Evolutionary conservation across 2,113 vertebrate genomes (phyloP).

Genomic region (Syngnathus scovelli): DNA sequence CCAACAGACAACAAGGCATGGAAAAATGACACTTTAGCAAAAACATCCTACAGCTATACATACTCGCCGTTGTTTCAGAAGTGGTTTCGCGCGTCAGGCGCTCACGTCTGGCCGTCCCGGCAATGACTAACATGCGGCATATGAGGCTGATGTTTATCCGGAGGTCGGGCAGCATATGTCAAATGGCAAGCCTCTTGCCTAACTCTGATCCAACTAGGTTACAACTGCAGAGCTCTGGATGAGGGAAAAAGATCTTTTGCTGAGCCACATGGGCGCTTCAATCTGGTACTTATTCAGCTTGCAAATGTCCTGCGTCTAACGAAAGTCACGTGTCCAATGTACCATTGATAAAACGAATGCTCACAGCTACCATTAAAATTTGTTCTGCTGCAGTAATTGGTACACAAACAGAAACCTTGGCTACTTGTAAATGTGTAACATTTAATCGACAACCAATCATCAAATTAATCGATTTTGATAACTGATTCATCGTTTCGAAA

Average conservation of each 20-base stretch:
- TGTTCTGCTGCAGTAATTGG: too few relatives aligned
- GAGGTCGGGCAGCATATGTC: slow-evolving; percentile 30
- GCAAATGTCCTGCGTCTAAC: slow-evolving; percentile 14
- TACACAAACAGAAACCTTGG: too few relatives aligned
- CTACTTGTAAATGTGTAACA: too few relatives aligned
- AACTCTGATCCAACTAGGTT: slow-evolving; percentile 37
- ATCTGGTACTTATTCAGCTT: slow-evolving; percentile 35
- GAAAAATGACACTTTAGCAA: not conserved
- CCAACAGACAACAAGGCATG: not conserved
- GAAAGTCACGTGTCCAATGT: slow-evolving; percentile 15
- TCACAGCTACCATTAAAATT: too few relatives aligned
- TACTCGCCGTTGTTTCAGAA: slow-evolving; percentile 1
- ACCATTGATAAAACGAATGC: not conserved
- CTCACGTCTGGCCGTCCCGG: not conserved
- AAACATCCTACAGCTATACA: not conserved
- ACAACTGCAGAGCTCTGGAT: slow-evolving; percentile 15
- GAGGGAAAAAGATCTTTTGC: not conserved
- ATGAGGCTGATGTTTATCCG: not conserved
- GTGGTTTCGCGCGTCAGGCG: not conserved
- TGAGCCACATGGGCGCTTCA: slow-evolving; percentile 14
- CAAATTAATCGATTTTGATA: too few relatives aligned
- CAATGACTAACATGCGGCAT: slow-evolving; percentile 2
- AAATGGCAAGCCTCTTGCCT: slow-evolving; percentile 42
- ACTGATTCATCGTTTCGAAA: too few relatives aligned
- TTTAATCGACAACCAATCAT: too few relatives aligned